A percentile compares a stretch with the other conserved stretches of the same genome.
Evolutionary conservation across 2,888 invertebrate species (phyloP).

Genomic region (Drosophila meridiana): DNA sequence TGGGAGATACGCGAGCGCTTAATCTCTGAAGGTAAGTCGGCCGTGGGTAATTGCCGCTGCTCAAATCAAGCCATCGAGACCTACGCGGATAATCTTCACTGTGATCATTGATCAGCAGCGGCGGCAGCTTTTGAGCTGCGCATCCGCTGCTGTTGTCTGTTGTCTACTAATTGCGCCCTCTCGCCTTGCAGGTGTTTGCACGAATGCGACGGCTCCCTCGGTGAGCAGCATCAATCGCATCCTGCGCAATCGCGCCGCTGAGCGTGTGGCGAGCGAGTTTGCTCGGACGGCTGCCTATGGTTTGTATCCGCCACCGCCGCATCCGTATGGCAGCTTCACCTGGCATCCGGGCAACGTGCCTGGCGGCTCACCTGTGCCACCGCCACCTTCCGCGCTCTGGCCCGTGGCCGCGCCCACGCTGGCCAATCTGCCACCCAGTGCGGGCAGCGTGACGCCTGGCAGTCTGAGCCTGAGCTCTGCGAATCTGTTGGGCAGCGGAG

Average conservation of each 20-base stretch:
- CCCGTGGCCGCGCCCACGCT: constrained; percentile 84
- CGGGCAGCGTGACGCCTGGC: constrained; percentile 63
- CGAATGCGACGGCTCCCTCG: constrained; percentile 97
- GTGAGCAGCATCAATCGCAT: constrained; percentile 99
- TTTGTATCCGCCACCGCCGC: constrained; percentile 90
- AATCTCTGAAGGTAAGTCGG: constrained; percentile 95
- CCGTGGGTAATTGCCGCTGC: constrained; percentile 47
- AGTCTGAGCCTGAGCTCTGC: constrained; percentile 58
- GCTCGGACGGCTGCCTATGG: constrained; percentile 96
- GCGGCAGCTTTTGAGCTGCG: constrained; percentile 52
- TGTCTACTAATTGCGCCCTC: constrained; percentile 39
- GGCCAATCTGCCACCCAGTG: constrained; percentile 87
- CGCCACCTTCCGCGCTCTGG: constrained; percentile 77
- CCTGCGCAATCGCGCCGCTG: constrained; percentile 96
- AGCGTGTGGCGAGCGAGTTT: constrained; percentile 97
- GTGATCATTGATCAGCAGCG: constrained; percentile 69
- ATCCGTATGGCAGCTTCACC: constrained; percentile 88
- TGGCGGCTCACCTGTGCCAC: constrained; percentile 64
- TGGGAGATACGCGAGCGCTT: constrained; percentile 99
- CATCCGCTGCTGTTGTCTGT: constrained; percentile 33
- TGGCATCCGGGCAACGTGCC: constrained; percentile 85
- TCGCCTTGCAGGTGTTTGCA: constrained; percentile 92
- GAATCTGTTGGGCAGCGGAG: constrained; percentile 52
- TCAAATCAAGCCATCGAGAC: constrained; percentile 29
- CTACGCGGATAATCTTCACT: constrained; percentile 28